Evolutionary conservation across 2,888 invertebrate genomes (phyloP).

Genomic region (Drosophila algonquin): DNA sequence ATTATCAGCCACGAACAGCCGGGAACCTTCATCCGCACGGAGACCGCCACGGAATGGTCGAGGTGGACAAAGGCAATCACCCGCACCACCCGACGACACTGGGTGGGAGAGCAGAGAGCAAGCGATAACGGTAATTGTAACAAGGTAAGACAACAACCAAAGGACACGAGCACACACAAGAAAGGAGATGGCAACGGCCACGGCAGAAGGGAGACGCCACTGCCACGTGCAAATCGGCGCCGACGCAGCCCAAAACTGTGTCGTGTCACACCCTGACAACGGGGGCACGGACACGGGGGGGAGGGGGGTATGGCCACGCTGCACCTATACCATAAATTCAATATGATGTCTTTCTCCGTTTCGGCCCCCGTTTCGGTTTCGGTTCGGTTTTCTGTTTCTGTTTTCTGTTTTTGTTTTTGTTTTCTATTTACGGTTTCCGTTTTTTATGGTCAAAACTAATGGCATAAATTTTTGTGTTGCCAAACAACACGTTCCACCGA

Average conservation of each 20-base stretch:
- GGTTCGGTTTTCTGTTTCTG: conserved; percentile 28
- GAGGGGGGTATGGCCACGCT: conserved; percentile 18
- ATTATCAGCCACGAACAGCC: conserved; percentile 56
- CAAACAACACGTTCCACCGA: conserved; percentile 6
- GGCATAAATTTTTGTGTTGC: conserved; percentile 34
- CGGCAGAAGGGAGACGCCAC: background rate
- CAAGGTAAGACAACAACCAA: conserved; percentile 63
- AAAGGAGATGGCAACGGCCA: background rate
- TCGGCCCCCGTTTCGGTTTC: conserved; percentile 9
- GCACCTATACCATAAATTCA: conserved; percentile 61
- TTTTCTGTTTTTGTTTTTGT: conserved; percentile 17
- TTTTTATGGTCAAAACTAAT: conserved; percentile 50
- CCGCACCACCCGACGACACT: conserved; percentile 9
- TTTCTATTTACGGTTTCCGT: conserved; percentile 32
- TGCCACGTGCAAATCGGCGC: conserved; percentile 36
- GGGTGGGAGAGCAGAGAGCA: conserved; percentile 8
- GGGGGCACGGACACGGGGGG: too few relatives aligned
- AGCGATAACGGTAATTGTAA: conserved; percentile 61
- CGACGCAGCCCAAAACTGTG: conserved; percentile 41
- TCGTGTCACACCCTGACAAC: conserved; percentile 43
- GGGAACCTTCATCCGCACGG: conserved; percentile 15
- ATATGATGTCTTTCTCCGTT: conserved; percentile 45
- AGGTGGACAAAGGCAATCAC: conserved; percentile 38
- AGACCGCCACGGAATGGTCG: conserved; percentile 15
- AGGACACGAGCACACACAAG: conserved; percentile 27